These are phyloP conservation scores for Drepana arcuata DNA, from an alignment of 1,140 invertebrate species.

Conservation along the genomic window DNA sequence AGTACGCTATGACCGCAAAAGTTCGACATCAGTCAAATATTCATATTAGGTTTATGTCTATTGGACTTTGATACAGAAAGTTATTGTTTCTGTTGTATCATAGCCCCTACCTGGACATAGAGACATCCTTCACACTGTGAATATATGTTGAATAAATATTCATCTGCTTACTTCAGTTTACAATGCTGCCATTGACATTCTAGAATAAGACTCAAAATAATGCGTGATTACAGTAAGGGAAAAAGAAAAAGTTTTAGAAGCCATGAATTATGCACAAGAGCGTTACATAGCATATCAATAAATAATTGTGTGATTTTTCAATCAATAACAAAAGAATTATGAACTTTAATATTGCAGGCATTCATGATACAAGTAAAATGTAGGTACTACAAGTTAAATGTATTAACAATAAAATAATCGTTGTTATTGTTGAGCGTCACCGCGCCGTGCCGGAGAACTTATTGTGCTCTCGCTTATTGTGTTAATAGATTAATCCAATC, in stretches of 20 bases:
- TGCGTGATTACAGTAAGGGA: no score
- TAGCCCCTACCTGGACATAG: not conserved
- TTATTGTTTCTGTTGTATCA: not conserved
- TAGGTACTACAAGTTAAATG: not conserved
- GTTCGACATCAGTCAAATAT: not conserved
- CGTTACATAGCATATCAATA: no score
- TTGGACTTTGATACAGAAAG: not conserved
- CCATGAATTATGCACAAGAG: no score
- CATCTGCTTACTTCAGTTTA: not conserved
- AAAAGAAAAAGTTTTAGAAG: no score
- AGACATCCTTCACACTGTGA: not conserved
- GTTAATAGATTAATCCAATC: conserved; percentile 68
- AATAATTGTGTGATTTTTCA: no score
- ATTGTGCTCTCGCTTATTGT: conserved; percentile 46
- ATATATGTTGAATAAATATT: not conserved
- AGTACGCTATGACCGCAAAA: no score
- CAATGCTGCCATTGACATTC: not conserved
- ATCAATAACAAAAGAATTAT: not conserved
- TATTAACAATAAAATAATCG: no score
- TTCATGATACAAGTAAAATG: not conserved
- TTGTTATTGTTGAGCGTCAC: conserved; percentile 2
- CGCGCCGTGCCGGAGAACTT: conserved; percentile 31
- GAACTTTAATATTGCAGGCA: not conserved
- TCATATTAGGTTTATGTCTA: not conserved
- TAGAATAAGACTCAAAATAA: no score